A percentile compares a stretch with the other conserved stretches of the same genome.
Conservation (phyloP, 2,113 vertebrate species). For the Pholis gunnellus region DNA sequence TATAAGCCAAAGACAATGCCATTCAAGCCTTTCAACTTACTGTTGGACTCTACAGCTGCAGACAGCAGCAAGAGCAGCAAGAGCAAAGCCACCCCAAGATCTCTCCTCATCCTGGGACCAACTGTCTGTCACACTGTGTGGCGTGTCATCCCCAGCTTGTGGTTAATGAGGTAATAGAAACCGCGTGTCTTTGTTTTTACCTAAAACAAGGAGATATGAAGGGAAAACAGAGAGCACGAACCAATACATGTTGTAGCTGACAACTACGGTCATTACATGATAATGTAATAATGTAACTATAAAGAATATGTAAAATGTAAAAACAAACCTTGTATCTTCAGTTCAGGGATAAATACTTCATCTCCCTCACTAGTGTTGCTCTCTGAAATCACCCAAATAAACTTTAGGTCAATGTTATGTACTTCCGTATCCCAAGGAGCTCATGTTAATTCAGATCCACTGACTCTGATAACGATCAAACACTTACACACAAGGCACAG, state of each 20-base stretch:
- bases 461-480: not conserved
- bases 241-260: constrained; percentile 22
- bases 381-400: not conserved
- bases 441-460: not conserved
- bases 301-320: not conserved
- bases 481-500: not conserved
- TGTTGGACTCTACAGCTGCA: constrained; percentile 38
- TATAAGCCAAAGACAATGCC: not conserved
- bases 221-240: constrained; percentile 67
- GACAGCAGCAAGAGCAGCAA: constrained; percentile 64
- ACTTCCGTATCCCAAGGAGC: not conserved
- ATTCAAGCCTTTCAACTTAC: constrained; percentile 60
- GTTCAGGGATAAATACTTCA: not conserved
- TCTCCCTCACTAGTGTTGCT: not conserved
- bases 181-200: constrained; percentile 67
- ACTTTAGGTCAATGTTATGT: not conserved
- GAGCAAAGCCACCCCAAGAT: constrained; percentile 31
- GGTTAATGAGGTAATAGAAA: constrained; percentile 17
- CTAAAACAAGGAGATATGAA: constrained; percentile 67
- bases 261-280: not conserved
- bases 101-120: constrained; percentile 61
- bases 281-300: not conserved
- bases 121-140: not conserved
- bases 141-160: constrained; percentile 25
- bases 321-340: not conserved